Conservation (phyloP, 2,888 invertebrate genomes). For the Cataglyphis altisquamis region DNA sequence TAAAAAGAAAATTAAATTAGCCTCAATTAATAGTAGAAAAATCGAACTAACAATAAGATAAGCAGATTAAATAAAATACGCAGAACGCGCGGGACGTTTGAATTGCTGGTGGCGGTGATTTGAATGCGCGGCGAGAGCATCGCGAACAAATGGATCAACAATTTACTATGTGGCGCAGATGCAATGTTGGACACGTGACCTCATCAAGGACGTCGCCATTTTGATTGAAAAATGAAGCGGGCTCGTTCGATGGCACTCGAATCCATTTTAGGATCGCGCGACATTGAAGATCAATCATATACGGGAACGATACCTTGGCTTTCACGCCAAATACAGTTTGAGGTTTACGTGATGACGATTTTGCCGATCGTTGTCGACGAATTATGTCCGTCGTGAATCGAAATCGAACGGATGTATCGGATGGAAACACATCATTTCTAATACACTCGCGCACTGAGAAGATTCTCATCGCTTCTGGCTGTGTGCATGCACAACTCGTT, state of each 20-base stretch:
- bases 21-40: conserved; percentile 7
- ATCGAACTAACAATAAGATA: neutral
- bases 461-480: conserved; percentile 77
- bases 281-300: conserved; percentile 36
- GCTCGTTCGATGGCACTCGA: conserved; percentile 55
- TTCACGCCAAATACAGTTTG: conserved; percentile 49
- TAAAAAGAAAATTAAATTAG: neutral
- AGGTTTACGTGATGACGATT: neutral
- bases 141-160: conserved; percentile 46
- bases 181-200: conserved; percentile 80
- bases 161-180: conserved; percentile 61
- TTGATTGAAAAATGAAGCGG: conserved; percentile 76
- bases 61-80: conserved; percentile 13
- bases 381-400: neutral
- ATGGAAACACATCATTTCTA: conserved; percentile 41
- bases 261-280: conserved; percentile 52
- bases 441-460: conserved; percentile 70
- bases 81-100: conserved; percentile 52
- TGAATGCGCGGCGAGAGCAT: conserved; percentile 66
- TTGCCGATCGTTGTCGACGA: conserved; percentile 11
- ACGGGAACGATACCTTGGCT: conserved; percentile 32
- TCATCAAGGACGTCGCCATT: conserved; percentile 83
- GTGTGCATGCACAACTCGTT: conserved; percentile 65
- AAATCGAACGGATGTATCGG: neutral
- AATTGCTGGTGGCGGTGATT: conserved; percentile 69